Base-by-base conservation (phyloP, 2,888 invertebrate genomes). In the Argyresthia goedartella region DNA sequence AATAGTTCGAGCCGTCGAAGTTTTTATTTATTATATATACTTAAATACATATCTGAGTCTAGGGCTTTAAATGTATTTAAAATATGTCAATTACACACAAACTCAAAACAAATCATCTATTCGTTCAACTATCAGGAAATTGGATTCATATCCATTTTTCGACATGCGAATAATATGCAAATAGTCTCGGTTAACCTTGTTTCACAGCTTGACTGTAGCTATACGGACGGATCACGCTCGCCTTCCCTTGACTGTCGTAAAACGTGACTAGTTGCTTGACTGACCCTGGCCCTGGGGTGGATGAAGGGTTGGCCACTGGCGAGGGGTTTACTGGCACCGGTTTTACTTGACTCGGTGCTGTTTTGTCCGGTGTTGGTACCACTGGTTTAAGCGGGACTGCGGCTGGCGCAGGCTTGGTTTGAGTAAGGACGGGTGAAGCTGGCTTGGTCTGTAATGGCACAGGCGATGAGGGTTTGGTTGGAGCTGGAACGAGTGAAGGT, bases 151-250 rank as follows among this genome's bases (percentile, higher is more conserved):
- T 25, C 25, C 25, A 25, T 25, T 25, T 25, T 25, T 25, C 25
- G 25, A 25, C 25, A 25, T 25, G 25, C 25, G 25, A 25, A 6
- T 25, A 25, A 25, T 25, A 25, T 25, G 25, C 25, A 25, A 25
- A 25, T 25, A 25, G 25, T 25, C 25, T 25, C 25, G 6, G 2
- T 71, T 63, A 76, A 49, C 84, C 85, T 59, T 85, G 81, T 60
- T 82, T 85, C n/a, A 85, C 86, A 33, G 86, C 81, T 58, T 79
- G 75, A 52, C 82, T 81, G 63, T 86, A 86, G 50, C 71, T 73
- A 62, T 84, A 80, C 0, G 86, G 86, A 11, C 86, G 71, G 49
- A 86, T 82, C 0, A 66, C 67, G 51, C 84, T 84, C 1, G 64
- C 80, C 54, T 81, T 80, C 34, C 86, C 86, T 55, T 76, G 79